phyloP scores from a whole-genome alignment of 2,113 vertebrate species.

The Calidris pygmaea region DNA sequence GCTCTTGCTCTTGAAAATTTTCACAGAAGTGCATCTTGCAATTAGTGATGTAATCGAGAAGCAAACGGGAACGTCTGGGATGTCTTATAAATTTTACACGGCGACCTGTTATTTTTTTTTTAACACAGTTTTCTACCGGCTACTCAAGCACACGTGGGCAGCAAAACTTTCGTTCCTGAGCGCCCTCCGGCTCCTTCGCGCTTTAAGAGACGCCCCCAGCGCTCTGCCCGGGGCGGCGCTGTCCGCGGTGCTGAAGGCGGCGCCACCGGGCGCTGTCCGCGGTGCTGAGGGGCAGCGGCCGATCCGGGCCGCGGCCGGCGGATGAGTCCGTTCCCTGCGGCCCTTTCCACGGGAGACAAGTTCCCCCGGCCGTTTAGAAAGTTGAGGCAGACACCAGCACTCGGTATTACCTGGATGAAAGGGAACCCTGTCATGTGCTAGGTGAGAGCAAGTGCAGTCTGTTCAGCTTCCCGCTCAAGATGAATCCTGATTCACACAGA shows the following conservation, averaged over 20 bases:
- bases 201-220: too few relatives aligned
- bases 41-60: not conserved
- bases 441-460: not conserved
- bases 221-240: not conserved
- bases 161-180: rapidly evolving
- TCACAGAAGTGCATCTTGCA: not conserved
- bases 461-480: not conserved
- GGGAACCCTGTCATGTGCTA: not conserved
- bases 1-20: not conserved
- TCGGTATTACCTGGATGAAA: rapidly evolving
- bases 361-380: rapidly evolving
- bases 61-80: rapidly evolving
- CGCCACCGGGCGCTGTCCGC: conserved; percentile 38
- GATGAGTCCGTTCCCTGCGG: not conserved
- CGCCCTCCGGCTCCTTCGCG: rapidly evolving
- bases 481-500: not conserved
- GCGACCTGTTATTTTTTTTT: not conserved
- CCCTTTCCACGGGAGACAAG: too few relatives aligned
- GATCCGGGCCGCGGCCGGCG: rapidly evolving
- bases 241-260: conserved; percentile 65
- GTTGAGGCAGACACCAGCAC: not conserved
- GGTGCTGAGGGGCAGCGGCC: conserved; percentile 53
- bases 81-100: rapidly evolving
- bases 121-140: not conserved
- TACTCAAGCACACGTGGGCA: rapidly evolving